A percentile compares a stretch with the other conserved stretches of the same genome.
Evolutionary conservation across 2,888 invertebrate genomes (phyloP).

Genomic region (Blomia tropicalis): DNA sequence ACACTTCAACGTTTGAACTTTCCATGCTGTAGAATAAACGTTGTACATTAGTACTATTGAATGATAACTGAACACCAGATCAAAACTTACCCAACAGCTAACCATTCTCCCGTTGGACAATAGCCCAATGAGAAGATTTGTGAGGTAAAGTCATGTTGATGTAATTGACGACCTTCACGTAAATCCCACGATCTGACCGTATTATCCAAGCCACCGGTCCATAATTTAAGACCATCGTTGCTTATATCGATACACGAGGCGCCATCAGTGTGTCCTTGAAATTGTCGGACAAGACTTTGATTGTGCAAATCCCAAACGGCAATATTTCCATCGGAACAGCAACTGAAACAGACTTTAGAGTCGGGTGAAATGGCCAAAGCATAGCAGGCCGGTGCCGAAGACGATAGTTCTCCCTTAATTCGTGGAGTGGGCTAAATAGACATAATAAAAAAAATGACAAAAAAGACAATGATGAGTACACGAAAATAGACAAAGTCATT

Average conservation of each 20-base stretch:
- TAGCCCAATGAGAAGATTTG: conserved; percentile 84
- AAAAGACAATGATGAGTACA: no score
- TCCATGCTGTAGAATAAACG: conserved; percentile 50
- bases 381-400: conserved; percentile 86
- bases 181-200: conserved; percentile 88
- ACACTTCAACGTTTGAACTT: conserved; percentile 81
- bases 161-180: conserved; percentile 70
- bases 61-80: not conserved
- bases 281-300: conserved; percentile 57
- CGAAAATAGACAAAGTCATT: not conserved
- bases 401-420: conserved; percentile 81
- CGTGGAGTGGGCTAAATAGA: conserved; percentile 49
- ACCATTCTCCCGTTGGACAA: conserved; percentile 86
- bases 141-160: conserved; percentile 80
- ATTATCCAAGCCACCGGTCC: conserved; percentile 90
- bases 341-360: conserved; percentile 90
- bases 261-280: conserved; percentile 76
- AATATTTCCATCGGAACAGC: conserved; percentile 91
- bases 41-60: not conserved
- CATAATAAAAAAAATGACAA: conserved; percentile 6
- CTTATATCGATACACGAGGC: conserved; percentile 91
- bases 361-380: conserved; percentile 94
- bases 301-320: conserved; percentile 92
- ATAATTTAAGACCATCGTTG: conserved; percentile 71
- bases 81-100: conserved; percentile 59